A percentile compares a stretch with the other conserved stretches of the same genome.
phyloP scores from a whole-genome alignment of 2,888 invertebrate genomes.

The Frankliniella intonsa region DNA sequence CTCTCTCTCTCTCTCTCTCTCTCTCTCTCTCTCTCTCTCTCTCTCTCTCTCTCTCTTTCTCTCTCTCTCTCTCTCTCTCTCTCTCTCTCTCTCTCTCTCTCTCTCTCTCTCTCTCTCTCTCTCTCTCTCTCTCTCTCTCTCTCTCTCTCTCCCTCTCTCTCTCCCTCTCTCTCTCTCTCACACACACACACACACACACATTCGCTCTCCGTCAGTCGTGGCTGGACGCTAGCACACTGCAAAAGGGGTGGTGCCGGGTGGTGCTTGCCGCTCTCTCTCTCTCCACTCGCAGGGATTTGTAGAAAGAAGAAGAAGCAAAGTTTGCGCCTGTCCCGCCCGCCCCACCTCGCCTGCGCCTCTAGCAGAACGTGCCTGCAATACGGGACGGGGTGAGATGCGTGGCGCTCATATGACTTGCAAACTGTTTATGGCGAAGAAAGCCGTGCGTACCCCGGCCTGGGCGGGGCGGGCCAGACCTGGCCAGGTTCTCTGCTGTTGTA shows the following conservation, averaged over 20 bases:
- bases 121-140: background rate
- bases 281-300: background rate
- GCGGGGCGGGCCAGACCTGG: no score
- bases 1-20: no score
- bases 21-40: background rate
- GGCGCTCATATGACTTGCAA: no score
- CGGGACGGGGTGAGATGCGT: no score
- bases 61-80: background rate
- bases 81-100: background rate
- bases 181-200: background rate
- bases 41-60: background rate
- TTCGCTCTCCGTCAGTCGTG: background rate
- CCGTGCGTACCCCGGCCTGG: no score
- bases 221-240: background rate
- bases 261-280: background rate
- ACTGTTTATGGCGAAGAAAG: no score
- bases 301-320: no score
- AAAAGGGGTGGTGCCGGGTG: background rate
- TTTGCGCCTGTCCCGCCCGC: no score
- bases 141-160: background rate
- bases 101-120: no score
- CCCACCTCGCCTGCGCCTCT: no score
- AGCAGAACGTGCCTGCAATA: no score
- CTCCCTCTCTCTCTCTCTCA: background rate
- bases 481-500: no score